Percentiles rank a stretch among this genome's conserved stretches.
These are phyloP conservation scores for Anarhynchus alexandrinus DNA, from an alignment of 2,113 vertebrate genomes.

Conservation along the genomic window DNA sequence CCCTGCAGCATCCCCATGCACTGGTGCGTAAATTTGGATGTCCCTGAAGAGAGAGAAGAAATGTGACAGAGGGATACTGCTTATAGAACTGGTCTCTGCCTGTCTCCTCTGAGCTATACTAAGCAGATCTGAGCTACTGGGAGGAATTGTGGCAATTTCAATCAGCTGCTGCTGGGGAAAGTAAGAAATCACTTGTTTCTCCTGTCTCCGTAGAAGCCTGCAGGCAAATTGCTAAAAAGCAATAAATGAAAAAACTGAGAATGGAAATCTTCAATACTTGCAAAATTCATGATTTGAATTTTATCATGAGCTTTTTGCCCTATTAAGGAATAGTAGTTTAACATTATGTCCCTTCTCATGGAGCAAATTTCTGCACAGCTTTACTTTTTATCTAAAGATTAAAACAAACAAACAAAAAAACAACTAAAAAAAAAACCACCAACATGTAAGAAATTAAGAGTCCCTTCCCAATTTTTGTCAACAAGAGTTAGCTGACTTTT, in stretches of 20 bases:
- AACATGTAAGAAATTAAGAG: background rate
- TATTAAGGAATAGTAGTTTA: background rate
- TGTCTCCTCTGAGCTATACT: background rate
- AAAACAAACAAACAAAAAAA: no score
- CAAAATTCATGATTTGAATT: background rate
- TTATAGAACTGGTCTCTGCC: background rate
- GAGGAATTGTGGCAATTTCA: background rate
- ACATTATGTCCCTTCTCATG: background rate
- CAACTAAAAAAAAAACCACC: background rate
- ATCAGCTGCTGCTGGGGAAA: background rate
- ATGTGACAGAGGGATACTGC: background rate
- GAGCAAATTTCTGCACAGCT: background rate
- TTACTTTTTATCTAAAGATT: background rate
- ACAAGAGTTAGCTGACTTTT: background rate
- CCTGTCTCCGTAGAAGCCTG: background rate
- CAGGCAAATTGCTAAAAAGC: background rate
- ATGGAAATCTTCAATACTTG: background rate
- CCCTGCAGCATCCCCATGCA: background rate
- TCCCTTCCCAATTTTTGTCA: background rate
- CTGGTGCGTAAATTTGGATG: accelerated
- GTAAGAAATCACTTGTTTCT: background rate
- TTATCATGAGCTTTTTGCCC: background rate
- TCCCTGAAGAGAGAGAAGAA: background rate
- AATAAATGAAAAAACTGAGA: background rate
- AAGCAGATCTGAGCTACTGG: background rate